Evolutionary conservation across 2,797 vertebrate species (phyloP), one percentile per base, ranked within the genome.

Genomic region (Gymnodraco acuticeps): DNA sequence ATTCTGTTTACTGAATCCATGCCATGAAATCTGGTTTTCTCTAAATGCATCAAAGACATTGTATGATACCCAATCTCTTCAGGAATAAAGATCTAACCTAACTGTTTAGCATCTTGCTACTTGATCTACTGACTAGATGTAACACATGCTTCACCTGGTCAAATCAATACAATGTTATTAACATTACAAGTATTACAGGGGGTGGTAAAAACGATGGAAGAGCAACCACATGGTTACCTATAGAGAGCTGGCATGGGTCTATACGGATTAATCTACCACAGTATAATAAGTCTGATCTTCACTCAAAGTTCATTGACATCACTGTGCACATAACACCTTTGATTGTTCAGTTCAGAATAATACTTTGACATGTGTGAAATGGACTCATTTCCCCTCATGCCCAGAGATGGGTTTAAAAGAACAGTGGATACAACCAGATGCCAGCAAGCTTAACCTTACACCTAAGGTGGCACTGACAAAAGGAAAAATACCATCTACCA

Each of bases 31-130:
- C 88, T 88, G 87, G 86, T 90, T 88, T 92, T 85, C 84, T 89
- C 85, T 73, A 86, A 93, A 89, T 88, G 87, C 89, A 90, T 93
- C 87, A 73, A 78, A 91, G 81, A 92, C 79, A 89, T 90, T 93
- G 93, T 94, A 92, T 92, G 88, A 90, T 94, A 91, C 86, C 83
- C 80, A 82, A 83, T 82, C 83, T 93, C 73, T 94, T 94, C 92
- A 93, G 92, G 93, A 94, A 94, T 94, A 93, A 93, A 94, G 84
- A 92, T 92, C 81, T 90, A 89, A 92, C 69, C 79, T 82, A 91
- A 88, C 74, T 88, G 83, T 88, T 89, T 66, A 88, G 85, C 76
- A 87, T 84, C 74, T 87, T 78, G 80, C 79, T 88, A 84, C 75
- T 88, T 91, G 33, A 38, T 38, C 7, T 9, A 38, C 33, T 89